These are phyloP conservation scores for Xestia sexstrigata DNA, from an alignment of 2,888 invertebrate genomes.

Conservation along the genomic window DNA sequence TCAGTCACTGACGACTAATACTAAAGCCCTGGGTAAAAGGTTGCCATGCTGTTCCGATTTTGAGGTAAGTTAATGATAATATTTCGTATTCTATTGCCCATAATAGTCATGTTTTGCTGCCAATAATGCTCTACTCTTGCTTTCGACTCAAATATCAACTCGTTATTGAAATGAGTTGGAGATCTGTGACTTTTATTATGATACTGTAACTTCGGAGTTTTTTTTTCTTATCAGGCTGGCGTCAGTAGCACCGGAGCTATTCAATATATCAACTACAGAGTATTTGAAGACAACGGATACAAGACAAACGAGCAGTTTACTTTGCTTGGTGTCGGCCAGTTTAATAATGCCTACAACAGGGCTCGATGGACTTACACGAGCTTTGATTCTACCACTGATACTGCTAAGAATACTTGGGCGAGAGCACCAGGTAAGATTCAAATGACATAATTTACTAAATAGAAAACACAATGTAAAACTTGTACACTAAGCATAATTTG, in stretches of 20 bases:
- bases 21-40: constrained; percentile 91
- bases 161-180: neutral
- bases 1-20: constrained; percentile 91
- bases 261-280: constrained; percentile 62
- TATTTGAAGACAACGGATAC: constrained; percentile 87
- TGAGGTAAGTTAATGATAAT: constrained; percentile 1
- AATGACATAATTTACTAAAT: neutral
- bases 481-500: neutral
- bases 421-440: constrained; percentile 12
- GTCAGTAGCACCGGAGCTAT: neutral
- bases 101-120: neutral
- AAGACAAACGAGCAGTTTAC: constrained; percentile 73
- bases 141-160: neutral
- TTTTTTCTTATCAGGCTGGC: constrained; percentile 5
- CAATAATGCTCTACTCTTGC: neutral
- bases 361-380: constrained; percentile 72
- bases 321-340: constrained; percentile 47
- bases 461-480: neutral
- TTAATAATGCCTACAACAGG: constrained; percentile 73
- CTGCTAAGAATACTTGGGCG: constrained; percentile 74
- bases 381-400: constrained; percentile 75
- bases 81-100: neutral
- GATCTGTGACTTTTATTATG: neutral
- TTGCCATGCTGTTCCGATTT: constrained; percentile 69
- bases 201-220: neutral